These are phyloP conservation scores for Sphaerodactylus townsendi DNA, from an alignment of 2,113 vertebrate genomes.

Conservation along the genomic window DNA sequence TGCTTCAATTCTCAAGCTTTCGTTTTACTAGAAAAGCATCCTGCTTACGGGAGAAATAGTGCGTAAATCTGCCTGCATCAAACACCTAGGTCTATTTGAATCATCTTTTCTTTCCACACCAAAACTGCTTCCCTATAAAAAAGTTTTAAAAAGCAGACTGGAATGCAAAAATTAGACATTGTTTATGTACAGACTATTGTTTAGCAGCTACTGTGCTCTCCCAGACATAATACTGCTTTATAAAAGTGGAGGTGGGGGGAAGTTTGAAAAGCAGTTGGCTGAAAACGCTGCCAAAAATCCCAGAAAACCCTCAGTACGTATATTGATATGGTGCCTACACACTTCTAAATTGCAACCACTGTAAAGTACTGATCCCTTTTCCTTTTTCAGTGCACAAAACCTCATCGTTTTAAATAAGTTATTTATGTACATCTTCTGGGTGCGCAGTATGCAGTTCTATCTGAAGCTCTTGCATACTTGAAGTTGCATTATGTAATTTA, in stretches of 20 bases:
- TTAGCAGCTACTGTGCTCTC: background rate
- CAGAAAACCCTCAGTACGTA: background rate
- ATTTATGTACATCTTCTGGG: conserved; percentile 46
- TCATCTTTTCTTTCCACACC: background rate
- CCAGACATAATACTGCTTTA: background rate
- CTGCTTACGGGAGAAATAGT: background rate
- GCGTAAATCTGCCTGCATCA: background rate
- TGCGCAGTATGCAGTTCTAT: conserved; percentile 12
- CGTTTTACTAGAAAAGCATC: background rate
- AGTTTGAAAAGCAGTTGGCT: background rate
- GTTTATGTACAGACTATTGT: background rate
- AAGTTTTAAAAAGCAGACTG: background rate
- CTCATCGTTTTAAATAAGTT: background rate
- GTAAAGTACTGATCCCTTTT: background rate
- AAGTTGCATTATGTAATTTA: conserved; percentile 19
- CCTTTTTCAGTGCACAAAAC: background rate
- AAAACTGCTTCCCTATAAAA: background rate
- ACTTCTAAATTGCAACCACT: background rate
- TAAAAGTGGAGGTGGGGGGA: background rate
- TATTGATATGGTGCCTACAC: background rate
- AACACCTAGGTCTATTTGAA: too few species aligned
- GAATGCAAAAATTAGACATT: background rate
- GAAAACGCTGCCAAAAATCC: background rate
- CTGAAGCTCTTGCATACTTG: conserved; percentile 33
- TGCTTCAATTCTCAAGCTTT: background rate